phyloP scores from a whole-genome alignment of 2,113 vertebrate species.

The Potamarius usumacintae region DNA sequence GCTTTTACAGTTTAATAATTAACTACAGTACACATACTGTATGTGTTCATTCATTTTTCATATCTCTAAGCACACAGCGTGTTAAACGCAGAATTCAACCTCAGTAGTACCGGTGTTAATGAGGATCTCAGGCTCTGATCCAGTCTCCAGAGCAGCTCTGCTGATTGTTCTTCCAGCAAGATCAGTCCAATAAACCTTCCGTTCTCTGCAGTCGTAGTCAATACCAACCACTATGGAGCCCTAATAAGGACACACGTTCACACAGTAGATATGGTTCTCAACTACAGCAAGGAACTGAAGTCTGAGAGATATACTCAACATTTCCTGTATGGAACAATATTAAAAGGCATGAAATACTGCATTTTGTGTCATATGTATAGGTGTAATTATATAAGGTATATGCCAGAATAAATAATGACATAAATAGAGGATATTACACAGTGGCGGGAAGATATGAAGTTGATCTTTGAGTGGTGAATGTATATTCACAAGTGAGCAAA shows the following conservation, averaged over 20 bases:
- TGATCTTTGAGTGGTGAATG: no score
- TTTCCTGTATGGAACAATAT: not conserved
- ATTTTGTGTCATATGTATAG: not conserved
- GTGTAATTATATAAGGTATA: no score
- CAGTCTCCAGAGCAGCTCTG: conserved; percentile 77
- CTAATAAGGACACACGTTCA: conserved; percentile 63
- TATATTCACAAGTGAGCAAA: no score
- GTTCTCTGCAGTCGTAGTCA: conserved; percentile 89
- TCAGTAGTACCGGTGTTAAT: conserved; percentile 79
- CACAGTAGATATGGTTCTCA: not conserved
- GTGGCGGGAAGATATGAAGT: no score
- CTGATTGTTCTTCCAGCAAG: conserved; percentile 87
- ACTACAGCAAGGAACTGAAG: not conserved
- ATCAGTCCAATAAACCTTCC: conserved; percentile 92
- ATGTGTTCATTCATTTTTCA: not conserved
- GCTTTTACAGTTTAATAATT: not conserved
- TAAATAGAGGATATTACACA: no score
- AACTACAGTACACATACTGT: not conserved
- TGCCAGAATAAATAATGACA: not conserved
- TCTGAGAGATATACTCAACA: not conserved
- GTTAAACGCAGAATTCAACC: not conserved
- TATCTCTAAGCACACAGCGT: no score
- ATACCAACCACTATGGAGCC: conserved; percentile 95
- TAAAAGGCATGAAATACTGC: not conserved
- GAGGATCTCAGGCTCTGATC: conserved; percentile 85